phyloP scores from a whole-genome alignment of 2,797 vertebrate species.

The Anisognathus igniventris region DNA sequence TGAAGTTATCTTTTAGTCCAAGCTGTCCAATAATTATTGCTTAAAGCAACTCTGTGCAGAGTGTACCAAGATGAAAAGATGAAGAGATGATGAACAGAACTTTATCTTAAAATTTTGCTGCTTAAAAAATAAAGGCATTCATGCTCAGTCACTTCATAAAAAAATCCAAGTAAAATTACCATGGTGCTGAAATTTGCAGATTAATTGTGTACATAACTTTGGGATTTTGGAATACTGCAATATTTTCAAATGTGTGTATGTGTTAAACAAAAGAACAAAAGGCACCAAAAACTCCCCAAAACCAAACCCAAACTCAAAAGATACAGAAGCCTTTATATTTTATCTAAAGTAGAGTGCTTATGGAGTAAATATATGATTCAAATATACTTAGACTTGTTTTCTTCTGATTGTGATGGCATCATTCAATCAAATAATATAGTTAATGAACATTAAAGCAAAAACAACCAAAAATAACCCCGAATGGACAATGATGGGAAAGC shows the following conservation, averaged over 20 bases:
- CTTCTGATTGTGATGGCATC: constrained; percentile 28
- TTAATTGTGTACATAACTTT: background rate
- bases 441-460: constrained; percentile 39
- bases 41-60: background rate
- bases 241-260: background rate
- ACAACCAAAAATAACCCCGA: constrained; percentile 46
- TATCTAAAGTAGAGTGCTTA: background rate
- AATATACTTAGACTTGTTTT: background rate
- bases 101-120: background rate
- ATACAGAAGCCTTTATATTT: background rate
- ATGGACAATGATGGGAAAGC: background rate
- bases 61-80: background rate
- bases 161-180: background rate
- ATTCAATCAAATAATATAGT: constrained; percentile 46
- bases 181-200: constrained; percentile 3
- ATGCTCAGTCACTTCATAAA: background rate
- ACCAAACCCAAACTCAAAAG: background rate
- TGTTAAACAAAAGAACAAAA: background rate
- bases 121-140: background rate
- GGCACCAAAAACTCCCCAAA: background rate
- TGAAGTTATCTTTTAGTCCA: constrained; percentile 34
- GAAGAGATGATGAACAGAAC: background rate
- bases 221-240: background rate
- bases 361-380: background rate
- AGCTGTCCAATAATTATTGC: constrained; percentile 32